Percentiles rank a stretch among this genome's conserved stretches.
Evolutionary conservation across 2,113 vertebrate genomes (phyloP).

Genomic region (Pycnonotus jocosus): DNA sequence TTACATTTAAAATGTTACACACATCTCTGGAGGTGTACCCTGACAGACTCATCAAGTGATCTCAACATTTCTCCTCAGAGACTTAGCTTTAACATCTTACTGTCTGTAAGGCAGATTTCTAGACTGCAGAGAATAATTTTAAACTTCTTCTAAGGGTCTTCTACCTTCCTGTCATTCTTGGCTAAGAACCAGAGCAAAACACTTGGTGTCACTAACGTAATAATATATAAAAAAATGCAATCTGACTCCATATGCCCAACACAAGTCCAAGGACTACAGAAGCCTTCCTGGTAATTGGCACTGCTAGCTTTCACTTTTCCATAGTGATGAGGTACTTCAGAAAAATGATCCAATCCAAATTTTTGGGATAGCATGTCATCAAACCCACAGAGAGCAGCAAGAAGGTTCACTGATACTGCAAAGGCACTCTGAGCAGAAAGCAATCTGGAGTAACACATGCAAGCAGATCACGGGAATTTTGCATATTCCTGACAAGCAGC

Average conservation of each 20-base stretch:
- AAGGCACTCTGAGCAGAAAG: background rate
- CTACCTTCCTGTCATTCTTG: background rate
- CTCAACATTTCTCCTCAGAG: background rate
- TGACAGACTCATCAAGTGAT: background rate
- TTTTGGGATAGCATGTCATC: background rate
- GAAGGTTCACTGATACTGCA: background rate
- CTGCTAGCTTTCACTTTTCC: background rate
- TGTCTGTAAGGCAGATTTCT: background rate
- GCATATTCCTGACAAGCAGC: background rate
- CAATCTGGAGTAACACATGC: background rate
- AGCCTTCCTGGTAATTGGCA: background rate
- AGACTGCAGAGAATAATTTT: background rate
- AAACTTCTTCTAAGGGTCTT: background rate
- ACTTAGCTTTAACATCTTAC: background rate
- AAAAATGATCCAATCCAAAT: background rate
- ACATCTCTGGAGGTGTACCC: background rate
- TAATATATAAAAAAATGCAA: background rate
- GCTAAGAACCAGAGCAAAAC: background rate
- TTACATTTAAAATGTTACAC: background rate
- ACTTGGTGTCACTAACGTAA: background rate
- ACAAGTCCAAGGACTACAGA: background rate
- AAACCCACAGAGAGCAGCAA: rapidly evolving
- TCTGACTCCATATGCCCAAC: background rate
- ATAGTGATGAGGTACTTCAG: background rate
- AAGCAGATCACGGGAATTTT: background rate